A percentile compares a stretch with the other conserved stretches of the same genome.
phyloP scores from a whole-genome alignment of 2,888 invertebrate species.

The Papilio protenor region DNA sequence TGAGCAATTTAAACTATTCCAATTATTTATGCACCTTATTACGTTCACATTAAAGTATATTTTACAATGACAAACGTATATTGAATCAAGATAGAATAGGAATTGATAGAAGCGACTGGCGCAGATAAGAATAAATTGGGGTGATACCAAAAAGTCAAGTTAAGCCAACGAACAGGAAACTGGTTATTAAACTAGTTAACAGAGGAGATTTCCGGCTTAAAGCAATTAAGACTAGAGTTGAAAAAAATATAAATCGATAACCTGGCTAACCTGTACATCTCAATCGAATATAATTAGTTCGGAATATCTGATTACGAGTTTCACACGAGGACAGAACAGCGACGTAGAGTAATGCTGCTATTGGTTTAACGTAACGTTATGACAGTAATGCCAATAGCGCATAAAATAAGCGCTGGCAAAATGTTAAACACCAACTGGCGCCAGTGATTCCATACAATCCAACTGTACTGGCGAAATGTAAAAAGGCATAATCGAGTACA shows the following conservation, averaged over 20 bases:
- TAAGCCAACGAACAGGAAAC: constrained; percentile 38
- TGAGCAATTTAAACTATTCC: neutral
- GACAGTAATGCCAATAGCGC: too few species aligned
- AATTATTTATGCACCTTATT: constrained; percentile 6
- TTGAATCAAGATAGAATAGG: constrained; percentile 36
- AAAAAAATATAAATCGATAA: constrained; percentile 26
- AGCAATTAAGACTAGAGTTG: constrained; percentile 28
- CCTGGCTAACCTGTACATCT: neutral
- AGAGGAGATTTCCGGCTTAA: constrained; percentile 37
- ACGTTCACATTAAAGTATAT: neutral
- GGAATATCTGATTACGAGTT: neutral
- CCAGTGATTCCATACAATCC: too few species aligned
- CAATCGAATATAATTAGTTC: constrained; percentile 25
- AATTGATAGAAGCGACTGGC: constrained; percentile 33
- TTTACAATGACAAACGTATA: neutral
- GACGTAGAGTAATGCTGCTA: neutral
- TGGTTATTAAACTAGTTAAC: constrained; percentile 38
- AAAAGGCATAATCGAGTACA: too few species aligned
- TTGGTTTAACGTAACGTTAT: neutral
- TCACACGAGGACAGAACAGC: neutral
- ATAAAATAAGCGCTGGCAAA: too few species aligned
- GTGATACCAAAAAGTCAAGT: constrained; percentile 25
- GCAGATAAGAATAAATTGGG: constrained; percentile 39
- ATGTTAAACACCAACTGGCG: too few species aligned
- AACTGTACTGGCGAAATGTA: too few species aligned